These are phyloP conservation scores for Microplitis mediator DNA, from an alignment of 1,140 invertebrate genomes.

Conservation along the genomic window DNA sequence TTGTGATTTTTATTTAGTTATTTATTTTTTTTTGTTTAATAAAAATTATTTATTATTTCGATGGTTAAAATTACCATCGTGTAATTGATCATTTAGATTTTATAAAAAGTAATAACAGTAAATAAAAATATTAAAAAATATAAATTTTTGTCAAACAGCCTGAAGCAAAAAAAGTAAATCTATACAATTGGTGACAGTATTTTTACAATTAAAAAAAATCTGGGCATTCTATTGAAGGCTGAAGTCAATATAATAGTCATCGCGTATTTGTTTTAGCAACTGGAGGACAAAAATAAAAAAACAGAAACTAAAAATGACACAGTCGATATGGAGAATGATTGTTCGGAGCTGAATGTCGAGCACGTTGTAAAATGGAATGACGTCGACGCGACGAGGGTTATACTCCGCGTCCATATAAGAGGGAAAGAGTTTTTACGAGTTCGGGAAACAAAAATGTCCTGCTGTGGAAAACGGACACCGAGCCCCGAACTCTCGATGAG, in stretches of 20 bases:
- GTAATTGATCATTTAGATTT: too few species aligned
- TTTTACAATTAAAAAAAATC: not conserved
- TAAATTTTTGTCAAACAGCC: too few species aligned
- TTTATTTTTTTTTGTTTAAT: too few species aligned
- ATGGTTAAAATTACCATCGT: too few species aligned
- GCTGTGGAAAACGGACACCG: constrained; percentile 32
- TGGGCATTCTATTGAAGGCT: not conserved
- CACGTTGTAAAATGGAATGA: constrained; percentile 22
- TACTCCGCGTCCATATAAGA: not conserved
- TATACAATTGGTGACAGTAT: too few species aligned
- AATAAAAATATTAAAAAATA: too few species aligned
- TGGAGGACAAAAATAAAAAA: not conserved
- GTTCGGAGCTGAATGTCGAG: constrained; percentile 22
- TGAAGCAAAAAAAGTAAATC: too few species aligned
- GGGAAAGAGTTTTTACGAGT: not conserved
- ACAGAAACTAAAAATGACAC: constrained; percentile 15
- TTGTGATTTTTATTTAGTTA: constrained; percentile 30
- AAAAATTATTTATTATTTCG: too few species aligned
- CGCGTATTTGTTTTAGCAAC: constrained; percentile 24
- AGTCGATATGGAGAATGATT: constrained; percentile 15
- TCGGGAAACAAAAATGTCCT: constrained; percentile 31
- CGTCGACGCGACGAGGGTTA: not conserved
- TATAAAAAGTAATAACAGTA: too few species aligned
- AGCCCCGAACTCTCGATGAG: constrained; percentile 10
- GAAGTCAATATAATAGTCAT: constrained; percentile 2